phyloP scores from a whole-genome alignment of 2,888 invertebrate genomes.

The Eledona agricola region DNA sequence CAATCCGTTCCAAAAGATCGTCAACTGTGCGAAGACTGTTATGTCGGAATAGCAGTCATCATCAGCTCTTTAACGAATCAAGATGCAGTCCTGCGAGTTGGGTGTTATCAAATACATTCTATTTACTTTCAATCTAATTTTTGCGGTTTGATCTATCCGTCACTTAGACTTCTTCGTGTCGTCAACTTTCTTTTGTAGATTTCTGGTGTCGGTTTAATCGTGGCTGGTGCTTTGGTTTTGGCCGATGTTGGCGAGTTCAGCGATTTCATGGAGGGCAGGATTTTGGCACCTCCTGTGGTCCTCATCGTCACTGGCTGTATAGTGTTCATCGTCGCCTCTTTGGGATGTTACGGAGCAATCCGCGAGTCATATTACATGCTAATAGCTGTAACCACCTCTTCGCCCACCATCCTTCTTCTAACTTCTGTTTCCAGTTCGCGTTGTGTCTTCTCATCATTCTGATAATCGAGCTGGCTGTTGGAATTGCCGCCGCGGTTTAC shows the following conservation, averaged over 20 bases:
- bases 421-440: constrained; percentile 72
- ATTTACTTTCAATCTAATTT: constrained; percentile 77
- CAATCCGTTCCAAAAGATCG: constrained; percentile 15
- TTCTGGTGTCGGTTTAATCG: constrained; percentile 74
- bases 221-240: constrained; percentile 77
- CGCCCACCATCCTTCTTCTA: background rate
- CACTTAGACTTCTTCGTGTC: background rate
- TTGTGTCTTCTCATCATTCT: constrained; percentile 81
- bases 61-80: background rate
- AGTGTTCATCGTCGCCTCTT: constrained; percentile 86
- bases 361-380: constrained; percentile 88
- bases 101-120: constrained; percentile 79
- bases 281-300: constrained; percentile 84
- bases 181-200: constrained; percentile 51
- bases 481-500: constrained; percentile 84
- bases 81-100: constrained; percentile 66
- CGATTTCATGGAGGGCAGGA: constrained; percentile 79
- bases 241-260: constrained; percentile 77
- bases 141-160: constrained; percentile 70
- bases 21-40: background rate
- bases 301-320: constrained; percentile 86
- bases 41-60: constrained; percentile 1
- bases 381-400: constrained; percentile 74
- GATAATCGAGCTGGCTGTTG: constrained; percentile 84
- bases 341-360: constrained; percentile 92